Evolutionary conservation across 1,140 invertebrate genomes (phyloP).

Genomic region (Chelonus insularis): DNA sequence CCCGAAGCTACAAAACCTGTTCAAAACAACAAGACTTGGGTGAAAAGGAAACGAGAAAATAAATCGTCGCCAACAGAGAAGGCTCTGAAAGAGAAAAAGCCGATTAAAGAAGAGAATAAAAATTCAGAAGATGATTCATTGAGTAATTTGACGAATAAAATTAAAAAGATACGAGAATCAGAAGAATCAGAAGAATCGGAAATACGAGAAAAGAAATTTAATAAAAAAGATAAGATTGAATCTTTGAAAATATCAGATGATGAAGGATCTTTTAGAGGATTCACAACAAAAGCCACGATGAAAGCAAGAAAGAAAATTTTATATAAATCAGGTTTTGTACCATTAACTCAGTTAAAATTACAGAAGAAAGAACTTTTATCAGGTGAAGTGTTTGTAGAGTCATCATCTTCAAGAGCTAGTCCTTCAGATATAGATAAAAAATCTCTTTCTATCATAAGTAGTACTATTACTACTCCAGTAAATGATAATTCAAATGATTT

Average conservation of each 20-base stretch:
- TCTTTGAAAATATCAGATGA: conserved; percentile 55
- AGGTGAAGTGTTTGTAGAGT: conserved; percentile 14
- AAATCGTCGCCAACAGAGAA: conserved; percentile 24
- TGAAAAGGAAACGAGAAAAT: conserved; percentile 36
- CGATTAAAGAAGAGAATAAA: conserved; percentile 29
- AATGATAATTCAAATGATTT: too few species aligned
- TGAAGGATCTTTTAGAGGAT: conserved; percentile 61
- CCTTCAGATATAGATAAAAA: too few species aligned
- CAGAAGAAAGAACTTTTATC: conserved; percentile 23
- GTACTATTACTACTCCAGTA: too few species aligned
- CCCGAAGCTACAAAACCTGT: not conserved
- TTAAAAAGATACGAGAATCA: conserved; percentile 45
- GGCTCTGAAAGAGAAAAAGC: conserved; percentile 31
- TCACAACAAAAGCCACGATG: conserved; percentile 53
- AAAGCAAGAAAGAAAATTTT: conserved; percentile 30
- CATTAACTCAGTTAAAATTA: conserved; percentile 4
- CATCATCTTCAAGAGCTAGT: too few species aligned
- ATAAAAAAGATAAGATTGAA: conserved; percentile 23
- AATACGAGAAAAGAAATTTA: not conserved
- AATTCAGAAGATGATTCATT: conserved; percentile 52
- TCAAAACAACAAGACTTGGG: conserved; percentile 17
- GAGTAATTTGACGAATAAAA: conserved; percentile 42
- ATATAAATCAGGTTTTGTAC: not conserved
- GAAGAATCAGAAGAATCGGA: conserved; percentile 30
- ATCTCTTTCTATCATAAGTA: too few species aligned